A percentile compares a stretch with the other conserved stretches of the same genome.
Evolutionary conservation across 1,140 invertebrate species (phyloP).

Genomic region (Drosophila miranda): DNA sequence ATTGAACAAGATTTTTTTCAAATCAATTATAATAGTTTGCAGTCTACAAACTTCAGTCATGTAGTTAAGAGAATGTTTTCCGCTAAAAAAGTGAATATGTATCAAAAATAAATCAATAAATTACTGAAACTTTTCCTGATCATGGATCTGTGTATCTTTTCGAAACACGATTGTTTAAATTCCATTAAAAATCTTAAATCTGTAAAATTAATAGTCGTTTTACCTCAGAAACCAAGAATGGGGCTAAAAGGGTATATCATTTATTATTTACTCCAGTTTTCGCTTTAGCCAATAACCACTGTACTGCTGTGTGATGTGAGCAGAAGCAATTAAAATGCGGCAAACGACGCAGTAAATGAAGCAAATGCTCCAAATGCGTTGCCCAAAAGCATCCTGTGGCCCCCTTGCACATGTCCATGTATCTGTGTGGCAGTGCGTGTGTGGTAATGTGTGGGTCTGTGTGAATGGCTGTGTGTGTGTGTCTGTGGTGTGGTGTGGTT

Average conservation of each 20-base stretch:
- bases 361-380: constrained; percentile 78
- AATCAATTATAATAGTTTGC: too few relatives aligned
- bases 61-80: too few relatives aligned
- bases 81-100: too few relatives aligned
- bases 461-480: constrained; percentile 19
- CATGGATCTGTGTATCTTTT: too few relatives aligned
- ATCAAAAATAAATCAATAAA: too few relatives aligned
- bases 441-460: constrained; percentile 5
- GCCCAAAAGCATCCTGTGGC: constrained; percentile 60
- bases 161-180: too few relatives aligned
- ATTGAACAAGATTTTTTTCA: too few relatives aligned
- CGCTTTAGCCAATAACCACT: constrained; percentile 18
- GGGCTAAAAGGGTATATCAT: too few relatives aligned
- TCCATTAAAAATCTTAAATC: too few relatives aligned
- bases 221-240: neutral
- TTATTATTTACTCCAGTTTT: neutral
- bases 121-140: too few relatives aligned
- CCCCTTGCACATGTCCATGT: constrained; percentile 9
- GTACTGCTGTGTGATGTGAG: constrained; percentile 44
- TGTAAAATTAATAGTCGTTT: neutral
- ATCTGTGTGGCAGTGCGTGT: constrained; percentile 18
- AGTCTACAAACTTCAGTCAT: too few relatives aligned
- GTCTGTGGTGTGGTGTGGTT: constrained; percentile 36
- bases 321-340: constrained; percentile 80
- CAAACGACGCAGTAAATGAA: constrained; percentile 80